Base-by-base conservation (phyloP, 2,797 vertebrate genomes). In the Megaceryle alcyon region DNA sequence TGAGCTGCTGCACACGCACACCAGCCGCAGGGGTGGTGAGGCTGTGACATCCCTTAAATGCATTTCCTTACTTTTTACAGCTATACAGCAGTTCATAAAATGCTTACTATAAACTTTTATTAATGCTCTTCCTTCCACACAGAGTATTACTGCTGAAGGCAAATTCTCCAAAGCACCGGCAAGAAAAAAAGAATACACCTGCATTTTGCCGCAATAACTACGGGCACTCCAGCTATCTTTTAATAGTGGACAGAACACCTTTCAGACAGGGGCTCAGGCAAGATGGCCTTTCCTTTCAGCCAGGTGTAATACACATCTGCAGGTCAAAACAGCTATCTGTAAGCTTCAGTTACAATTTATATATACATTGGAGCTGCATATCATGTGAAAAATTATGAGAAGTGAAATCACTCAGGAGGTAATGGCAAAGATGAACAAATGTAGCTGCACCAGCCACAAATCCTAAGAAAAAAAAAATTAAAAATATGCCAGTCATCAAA, bases 41-140 rank as follows among this genome's bases (percentile, higher is more conserved):
- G 75, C 61, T 25, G 17, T 13, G 35, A 46, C 33, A 26, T 5
- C 49, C 72, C 75, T 87, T 21, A 87, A 82, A 85, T 14, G 39
- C 15, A 8, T 29, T 88, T 61, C 82, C 72, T 87, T 59, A 69
- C 76, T 78, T 94, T 87, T 87, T 86, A 94, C 77, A 86, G 80
- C 77, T 37, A 6, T 28, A 46, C 37, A 75, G 59, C 79, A 81
- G 87, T 88, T 72, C 82, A 73, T 92, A 95, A 94, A 94, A 91
- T 14, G 37, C 79, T 78, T 76, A 46, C 82, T 65, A 75, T 65
- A 82, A 95, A 87, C 61, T 86, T 89, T 89, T 73, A 90, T 46
- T 73, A 82, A 70, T 9, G 51, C 65, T 65, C 37, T 75, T 91
- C 69, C 53, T 79, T 86, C 43, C 65, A 59, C 0, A 4, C 10